Conservation (phyloP, 2,888 invertebrate genomes). For the Ferrisia virgata region DNA sequence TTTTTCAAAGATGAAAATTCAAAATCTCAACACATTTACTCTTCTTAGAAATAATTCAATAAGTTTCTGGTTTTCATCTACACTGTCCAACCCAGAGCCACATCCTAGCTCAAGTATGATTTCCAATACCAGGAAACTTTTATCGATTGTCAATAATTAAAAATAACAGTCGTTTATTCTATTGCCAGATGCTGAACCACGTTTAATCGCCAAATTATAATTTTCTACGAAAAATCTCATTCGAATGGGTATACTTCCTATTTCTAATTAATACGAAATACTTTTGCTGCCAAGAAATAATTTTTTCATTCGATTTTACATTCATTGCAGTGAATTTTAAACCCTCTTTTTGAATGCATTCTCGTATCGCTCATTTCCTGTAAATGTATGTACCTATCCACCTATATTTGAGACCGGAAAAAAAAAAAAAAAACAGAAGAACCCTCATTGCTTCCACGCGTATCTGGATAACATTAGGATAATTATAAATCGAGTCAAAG, state of each 20-base stretch:
- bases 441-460: background rate
- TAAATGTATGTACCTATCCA: too few relatives aligned
- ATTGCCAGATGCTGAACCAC: background rate
- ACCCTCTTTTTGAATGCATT: background rate
- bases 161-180: background rate
- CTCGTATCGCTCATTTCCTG: background rate
- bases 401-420: background rate
- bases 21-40: background rate
- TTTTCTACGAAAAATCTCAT: background rate
- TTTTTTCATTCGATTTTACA: background rate
- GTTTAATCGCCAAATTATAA: background rate
- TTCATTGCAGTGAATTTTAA: background rate
- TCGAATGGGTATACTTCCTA: background rate
- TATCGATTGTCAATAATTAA: background rate
- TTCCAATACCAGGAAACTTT: background rate
- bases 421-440: background rate
- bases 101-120: background rate
- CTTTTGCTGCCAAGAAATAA: background rate
- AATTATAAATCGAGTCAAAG: background rate
- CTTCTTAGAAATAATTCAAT: background rate
- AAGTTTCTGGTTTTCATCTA: background rate
- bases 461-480: constrained; percentile 31
- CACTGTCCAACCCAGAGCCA: background rate
- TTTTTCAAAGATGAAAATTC: background rate
- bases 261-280: background rate